phyloP scores from a whole-genome alignment of 2,888 invertebrate genomes.

The Byasa hedistus region DNA sequence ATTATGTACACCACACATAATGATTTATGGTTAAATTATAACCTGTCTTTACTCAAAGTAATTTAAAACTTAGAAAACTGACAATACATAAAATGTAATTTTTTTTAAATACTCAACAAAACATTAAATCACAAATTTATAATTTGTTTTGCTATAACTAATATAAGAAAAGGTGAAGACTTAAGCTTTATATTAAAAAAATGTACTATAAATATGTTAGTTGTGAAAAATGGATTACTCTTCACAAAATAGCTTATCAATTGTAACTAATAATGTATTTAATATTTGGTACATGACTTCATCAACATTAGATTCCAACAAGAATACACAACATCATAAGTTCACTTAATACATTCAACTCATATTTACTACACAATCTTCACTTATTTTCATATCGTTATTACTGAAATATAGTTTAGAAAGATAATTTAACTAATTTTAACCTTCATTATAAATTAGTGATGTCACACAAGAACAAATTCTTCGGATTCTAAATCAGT shows the following conservation, averaged over 20 bases:
- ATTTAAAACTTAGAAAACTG: not conserved
- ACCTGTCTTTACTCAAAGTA: not conserved
- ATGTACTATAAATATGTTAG: not conserved
- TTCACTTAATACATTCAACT: not conserved
- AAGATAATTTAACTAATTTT: not conserved
- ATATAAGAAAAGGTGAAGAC: not conserved
- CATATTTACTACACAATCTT: not conserved
- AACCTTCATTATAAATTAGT: not conserved
- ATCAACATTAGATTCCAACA: not conserved
- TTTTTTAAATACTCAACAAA: too few species aligned
- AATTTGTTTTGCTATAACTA: not conserved
- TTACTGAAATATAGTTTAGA: not conserved
- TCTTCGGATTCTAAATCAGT: constrained; percentile 86
- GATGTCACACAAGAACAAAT: constrained; percentile 83
- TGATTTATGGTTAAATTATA: not conserved
- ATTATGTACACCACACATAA: not conserved
- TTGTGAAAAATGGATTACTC: not conserved
- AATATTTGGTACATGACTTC: constrained; percentile 3
- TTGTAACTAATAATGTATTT: not conserved
- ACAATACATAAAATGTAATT: too few species aligned
- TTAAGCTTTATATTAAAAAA: not conserved
- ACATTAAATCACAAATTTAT: too few species aligned
- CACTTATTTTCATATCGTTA: not conserved
- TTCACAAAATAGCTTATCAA: not conserved
- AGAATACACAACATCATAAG: not conserved